These are phyloP conservation scores for Papilio demoleus DNA, from an alignment of 2,888 invertebrate genomes.

Conservation along the genomic window DNA sequence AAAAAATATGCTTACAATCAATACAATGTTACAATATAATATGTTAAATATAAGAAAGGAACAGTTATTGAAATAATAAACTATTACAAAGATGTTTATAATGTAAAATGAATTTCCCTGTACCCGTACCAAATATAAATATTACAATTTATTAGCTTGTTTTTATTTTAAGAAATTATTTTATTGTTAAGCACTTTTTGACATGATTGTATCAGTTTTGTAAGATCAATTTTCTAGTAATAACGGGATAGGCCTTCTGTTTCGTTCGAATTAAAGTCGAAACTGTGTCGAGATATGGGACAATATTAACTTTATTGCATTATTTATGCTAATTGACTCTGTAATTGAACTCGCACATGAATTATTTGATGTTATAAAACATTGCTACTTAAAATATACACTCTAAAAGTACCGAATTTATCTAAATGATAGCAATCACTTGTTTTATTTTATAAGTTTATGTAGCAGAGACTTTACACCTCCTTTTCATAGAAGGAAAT, in stretches of 20 bases:
- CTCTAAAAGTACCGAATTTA: no score
- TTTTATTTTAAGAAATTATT: conserved; percentile 6
- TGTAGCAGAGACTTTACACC: no score
- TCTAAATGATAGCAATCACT: no score
- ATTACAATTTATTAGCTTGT: conserved; percentile 17
- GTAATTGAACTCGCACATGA: conserved; percentile 11
- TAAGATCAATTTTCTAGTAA: conserved; percentile 72
- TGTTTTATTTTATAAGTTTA: no score
- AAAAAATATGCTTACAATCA: neutral
- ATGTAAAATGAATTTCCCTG: neutral
- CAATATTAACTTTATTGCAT: conserved; percentile 43
- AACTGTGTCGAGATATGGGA: conserved; percentile 55
- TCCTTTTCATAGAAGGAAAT: no score
- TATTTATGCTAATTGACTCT: conserved; percentile 39
- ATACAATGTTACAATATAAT: neutral
- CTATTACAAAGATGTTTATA: conserved; percentile 2
- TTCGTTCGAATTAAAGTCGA: conserved; percentile 58
- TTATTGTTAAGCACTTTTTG: conserved; percentile 41
- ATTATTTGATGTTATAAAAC: neutral
- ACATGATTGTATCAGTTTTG: conserved; percentile 58
- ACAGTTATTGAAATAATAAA: neutral
- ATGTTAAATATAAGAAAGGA: neutral
- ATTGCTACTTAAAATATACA: no score
- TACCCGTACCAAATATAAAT: neutral
- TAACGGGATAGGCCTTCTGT: conserved; percentile 63